Conservation (phyloP, 2,888 invertebrate species). For the Abscondita cerata region DNA sequence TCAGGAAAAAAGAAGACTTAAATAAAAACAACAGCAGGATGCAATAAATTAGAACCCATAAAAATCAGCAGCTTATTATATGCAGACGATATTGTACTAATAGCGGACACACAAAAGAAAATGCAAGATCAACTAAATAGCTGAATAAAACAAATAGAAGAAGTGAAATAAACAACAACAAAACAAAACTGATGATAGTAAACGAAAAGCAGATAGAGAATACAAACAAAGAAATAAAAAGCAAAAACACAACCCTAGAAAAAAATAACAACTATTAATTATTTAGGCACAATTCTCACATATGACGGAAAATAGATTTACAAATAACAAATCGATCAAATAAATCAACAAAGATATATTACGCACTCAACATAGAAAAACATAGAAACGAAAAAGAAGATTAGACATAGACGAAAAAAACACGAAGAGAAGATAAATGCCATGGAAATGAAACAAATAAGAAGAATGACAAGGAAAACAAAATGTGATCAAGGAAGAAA, state of each 20-base stretch:
- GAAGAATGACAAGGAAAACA: too few relatives aligned
- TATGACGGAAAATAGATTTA: background rate
- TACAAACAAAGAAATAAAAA: constrained; percentile 1
- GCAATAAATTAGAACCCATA: too few relatives aligned
- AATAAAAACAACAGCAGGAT: too few relatives aligned
- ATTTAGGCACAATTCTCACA: constrained; percentile 1
- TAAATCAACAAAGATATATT: background rate
- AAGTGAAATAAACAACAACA: background rate
- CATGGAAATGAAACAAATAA: too few relatives aligned
- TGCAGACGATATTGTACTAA: too few relatives aligned
- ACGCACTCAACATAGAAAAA: background rate
- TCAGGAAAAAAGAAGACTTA: too few relatives aligned
- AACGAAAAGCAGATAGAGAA: background rate
- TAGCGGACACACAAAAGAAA: background rate
- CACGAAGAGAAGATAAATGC: too few relatives aligned
- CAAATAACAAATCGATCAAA: constrained; percentile 3
- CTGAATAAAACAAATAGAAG: background rate
- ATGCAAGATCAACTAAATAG: background rate
- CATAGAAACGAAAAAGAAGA: too few relatives aligned
- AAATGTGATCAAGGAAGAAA: too few relatives aligned
- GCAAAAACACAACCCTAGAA: background rate
- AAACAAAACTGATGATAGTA: constrained; percentile 4
- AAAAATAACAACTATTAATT: background rate
- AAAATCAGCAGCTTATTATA: too few relatives aligned
- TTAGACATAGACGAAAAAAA: too few relatives aligned